Base-by-base conservation (phyloP, 1,140 invertebrate species). In the Anastatus disparis region DNA sequence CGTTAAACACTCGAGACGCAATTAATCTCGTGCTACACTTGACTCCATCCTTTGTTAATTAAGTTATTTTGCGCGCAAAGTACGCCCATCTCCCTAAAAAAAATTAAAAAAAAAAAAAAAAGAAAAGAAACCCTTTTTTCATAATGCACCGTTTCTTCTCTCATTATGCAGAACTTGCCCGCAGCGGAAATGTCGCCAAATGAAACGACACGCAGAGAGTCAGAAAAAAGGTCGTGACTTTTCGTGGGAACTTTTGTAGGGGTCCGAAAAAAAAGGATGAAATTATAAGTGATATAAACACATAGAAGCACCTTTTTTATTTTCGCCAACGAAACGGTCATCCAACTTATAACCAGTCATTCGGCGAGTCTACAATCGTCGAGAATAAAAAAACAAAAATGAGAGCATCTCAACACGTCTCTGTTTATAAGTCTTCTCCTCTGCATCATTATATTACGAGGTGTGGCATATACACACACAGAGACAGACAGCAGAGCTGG, bases 391-490 rank as follows among this genome's bases (percentile, higher is more conserved):
- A n/a, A n/a, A n/a, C n/a, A 58, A 53, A 48, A 40, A 10, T 40
- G 64, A 62, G 42, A 63, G 44, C 20, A 53, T n/a, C n/a, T n/a
- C n/a, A n/a, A n/a, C n/a, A n/a, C n/a, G n/a, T 17, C 44, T 59
- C 35, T 40, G 31, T n/a, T n/a, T 56, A 27, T 38, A 15, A 40
- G n/a, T 40, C 53, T 38, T 15, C 7, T 35, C 31, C 53, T 35
- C 29, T 35, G 2, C 4, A 20, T 35, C 27, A 22, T 31, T n/a
- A 20, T 15, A 13, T 38, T 7, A 66, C 77, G 76, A 83, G 82
- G 82, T 83, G 82, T 82, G 82, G 80, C 80, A 74, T 71, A 73
- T 71, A n/a, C n/a, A n/a, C n/a, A n/a, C n/a, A n/a, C n/a, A n/a
- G n/a, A n/a, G n/a, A n/a, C n/a, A n/a, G n/a, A n/a, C n/a, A n/a